These are phyloP conservation scores for Acanthochromis polyacanthus DNA, from an alignment of 2,113 vertebrate species.

Conservation along the genomic window DNA sequence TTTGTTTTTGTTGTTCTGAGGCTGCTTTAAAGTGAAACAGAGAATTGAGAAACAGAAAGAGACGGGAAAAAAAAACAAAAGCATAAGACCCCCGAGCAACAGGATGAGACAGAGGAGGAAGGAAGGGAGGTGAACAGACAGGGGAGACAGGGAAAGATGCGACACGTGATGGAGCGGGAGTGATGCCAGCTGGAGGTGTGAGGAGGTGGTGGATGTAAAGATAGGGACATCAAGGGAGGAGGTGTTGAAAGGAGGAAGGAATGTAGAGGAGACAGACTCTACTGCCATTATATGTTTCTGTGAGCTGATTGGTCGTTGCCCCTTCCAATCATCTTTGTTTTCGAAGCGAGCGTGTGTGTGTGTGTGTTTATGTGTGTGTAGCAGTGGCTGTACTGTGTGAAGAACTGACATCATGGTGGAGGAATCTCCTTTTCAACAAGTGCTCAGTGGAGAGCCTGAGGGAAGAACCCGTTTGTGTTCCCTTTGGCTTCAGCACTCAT, in stretches of 20 bases:
- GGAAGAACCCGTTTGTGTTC: conserved; percentile 47
- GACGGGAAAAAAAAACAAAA: conserved; percentile 6
- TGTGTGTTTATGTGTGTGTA: conserved; percentile 15
- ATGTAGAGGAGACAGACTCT: conserved; percentile 25
- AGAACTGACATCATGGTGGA: conserved; percentile 58
- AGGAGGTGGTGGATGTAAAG: conserved; percentile 49
- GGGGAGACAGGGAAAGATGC: conserved; percentile 29
- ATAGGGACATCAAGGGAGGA: conserved; percentile 31
- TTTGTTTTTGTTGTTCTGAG: conserved; percentile 8
- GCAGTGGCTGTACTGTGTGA: background rate
- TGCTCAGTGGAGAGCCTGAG: conserved; percentile 26
- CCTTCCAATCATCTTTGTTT: conserved; percentile 44
- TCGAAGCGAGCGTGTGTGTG: conserved; percentile 10
- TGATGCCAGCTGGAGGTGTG: conserved; percentile 43
- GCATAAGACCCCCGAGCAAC: conserved; percentile 40
- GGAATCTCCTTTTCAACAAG: conserved; percentile 60
- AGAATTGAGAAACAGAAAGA: conserved; percentile 8
- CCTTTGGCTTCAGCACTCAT: conserved; percentile 36
- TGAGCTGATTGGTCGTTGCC: conserved; percentile 49
- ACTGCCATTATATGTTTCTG: conserved; percentile 21
- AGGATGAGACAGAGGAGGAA: conserved; percentile 25
- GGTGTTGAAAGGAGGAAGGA: conserved; percentile 27
- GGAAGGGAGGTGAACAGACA: conserved; percentile 21
- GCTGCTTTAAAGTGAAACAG: background rate
- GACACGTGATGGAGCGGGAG: conserved; percentile 39